Evolutionary conservation across 2,888 invertebrate genomes (phyloP).

Genomic region (Catocala fraxini): DNA sequence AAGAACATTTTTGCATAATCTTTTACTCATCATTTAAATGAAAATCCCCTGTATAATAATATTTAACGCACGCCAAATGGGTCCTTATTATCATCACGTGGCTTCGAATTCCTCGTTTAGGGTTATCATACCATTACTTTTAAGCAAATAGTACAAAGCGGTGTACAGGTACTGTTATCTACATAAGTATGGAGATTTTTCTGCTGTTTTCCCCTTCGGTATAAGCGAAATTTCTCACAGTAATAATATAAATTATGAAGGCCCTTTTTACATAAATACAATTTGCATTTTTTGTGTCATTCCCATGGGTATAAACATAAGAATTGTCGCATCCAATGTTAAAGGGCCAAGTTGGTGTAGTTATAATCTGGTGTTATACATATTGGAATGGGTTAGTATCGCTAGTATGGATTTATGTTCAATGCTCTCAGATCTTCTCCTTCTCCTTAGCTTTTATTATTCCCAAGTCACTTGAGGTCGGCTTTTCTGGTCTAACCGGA

Average conservation of each 20-base stretch:
- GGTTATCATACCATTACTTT: constrained; percentile 4
- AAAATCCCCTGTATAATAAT: too few relatives aligned
- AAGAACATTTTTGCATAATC: too few relatives aligned
- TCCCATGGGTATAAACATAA: neutral
- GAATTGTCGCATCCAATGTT: constrained; percentile 7
- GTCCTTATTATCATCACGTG: constrained; percentile 5
- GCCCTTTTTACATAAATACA: constrained; percentile 3
- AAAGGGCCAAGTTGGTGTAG: constrained; percentile 5
- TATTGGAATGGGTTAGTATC: too few relatives aligned
- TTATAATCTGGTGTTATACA: constrained; percentile 7
- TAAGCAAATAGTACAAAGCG: neutral
- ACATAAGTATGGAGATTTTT: constrained; percentile 1
- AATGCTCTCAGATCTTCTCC: too few relatives aligned
- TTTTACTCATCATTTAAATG: too few relatives aligned
- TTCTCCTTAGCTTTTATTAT: too few relatives aligned
- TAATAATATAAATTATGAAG: constrained; percentile 11
- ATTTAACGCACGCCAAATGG: neutral
- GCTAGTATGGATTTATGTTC: too few relatives aligned
- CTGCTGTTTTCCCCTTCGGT: neutral
- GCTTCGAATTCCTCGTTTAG: constrained; percentile 1
- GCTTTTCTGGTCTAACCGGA: too few relatives aligned
- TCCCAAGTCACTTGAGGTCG: too few relatives aligned
- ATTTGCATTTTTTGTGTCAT: constrained; percentile 13
- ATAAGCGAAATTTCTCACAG: constrained; percentile 7
- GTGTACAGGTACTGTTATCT: neutral